phyloP scores from a whole-genome alignment of 2,888 invertebrate genomes.

The Drosophila nigricruria region DNA sequence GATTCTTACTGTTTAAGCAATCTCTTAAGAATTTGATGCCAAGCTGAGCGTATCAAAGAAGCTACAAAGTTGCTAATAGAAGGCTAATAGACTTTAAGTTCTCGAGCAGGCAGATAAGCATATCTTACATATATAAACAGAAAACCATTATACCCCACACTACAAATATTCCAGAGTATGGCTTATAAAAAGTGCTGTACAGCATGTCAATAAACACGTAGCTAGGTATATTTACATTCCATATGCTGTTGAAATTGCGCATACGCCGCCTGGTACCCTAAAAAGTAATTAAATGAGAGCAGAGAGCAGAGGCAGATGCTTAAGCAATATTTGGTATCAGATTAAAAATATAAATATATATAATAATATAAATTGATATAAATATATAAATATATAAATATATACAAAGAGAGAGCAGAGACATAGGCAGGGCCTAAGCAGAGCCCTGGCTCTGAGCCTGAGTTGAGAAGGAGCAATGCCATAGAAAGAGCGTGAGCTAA shows the following conservation, averaged over 20 bases:
- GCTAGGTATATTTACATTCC: slow-evolving; percentile 11
- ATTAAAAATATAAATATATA: neutral
- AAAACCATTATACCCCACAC: neutral
- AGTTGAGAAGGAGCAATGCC: no score
- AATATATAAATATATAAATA: no score
- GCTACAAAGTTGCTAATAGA: no score
- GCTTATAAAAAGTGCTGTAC: slow-evolving; percentile 6
- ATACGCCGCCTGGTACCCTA: neutral
- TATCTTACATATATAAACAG: neutral
- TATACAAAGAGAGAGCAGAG: no score
- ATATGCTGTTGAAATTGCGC: slow-evolving; percentile 10
- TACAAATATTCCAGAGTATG: neutral
- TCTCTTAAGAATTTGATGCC: no score
- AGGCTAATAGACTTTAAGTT: no score
- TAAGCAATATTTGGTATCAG: neutral
- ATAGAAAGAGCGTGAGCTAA: no score
- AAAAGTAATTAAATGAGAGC: slow-evolving; percentile 3
- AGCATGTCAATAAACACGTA: slow-evolving; percentile 15
- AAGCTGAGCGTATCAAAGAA: no score
- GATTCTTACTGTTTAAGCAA: no score
- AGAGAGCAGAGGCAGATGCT: neutral
- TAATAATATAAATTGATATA: neutral
- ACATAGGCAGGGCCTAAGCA: no score
- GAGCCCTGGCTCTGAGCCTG: no score
- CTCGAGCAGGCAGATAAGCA: no score